Base-by-base conservation (phyloP, 2,888 invertebrate genomes). In the Electrophaes corylata region DNA sequence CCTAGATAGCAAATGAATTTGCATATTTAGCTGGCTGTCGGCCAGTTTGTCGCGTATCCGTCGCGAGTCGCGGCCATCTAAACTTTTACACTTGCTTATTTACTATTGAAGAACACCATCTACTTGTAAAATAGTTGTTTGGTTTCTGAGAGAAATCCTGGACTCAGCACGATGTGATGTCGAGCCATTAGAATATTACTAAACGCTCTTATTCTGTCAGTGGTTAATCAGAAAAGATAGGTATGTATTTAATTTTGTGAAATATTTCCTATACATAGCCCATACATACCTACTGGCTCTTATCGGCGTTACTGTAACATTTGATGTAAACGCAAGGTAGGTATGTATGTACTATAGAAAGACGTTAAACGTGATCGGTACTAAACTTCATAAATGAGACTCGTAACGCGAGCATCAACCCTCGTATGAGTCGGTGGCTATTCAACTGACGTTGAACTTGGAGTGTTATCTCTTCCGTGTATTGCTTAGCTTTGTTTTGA, bases 1-100 rank as follows among this genome's bases (percentile, higher is more conserved):
- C 75, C 69, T 67, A 76, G 75, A 80, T 78, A 83, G 83, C 83
- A 81, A 82, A 86, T 85, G 80, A 86, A 81, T 86, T 78, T 87
- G 87, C 88, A 87, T 82, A 75, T 79, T 80, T 68, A 60, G 55
- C 71, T 88, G 89, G 88, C 86, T 50, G 2, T 11, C 14, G 46
- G 84, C 88, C 89, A 88, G 77, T 70, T 72, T 75, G 81, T 75
- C 73, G 76, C 73, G 70, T 69, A 70, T 72, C 66, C 66, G 67
- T 40, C 69, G 69, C 71, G 62, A 62, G 67, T 40, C 69, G 69
- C 71, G 62, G 62, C 63, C 58, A 61, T 63, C 66, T 61, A 61
- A 69, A 69, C 67, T 68, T 67, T 62, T 54, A 49, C 48, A 48
- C 63, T 59, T 67, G 62, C 71, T n/a, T n/a, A n/a, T n/a, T n/a